phyloP scores from a whole-genome alignment of 1,140 invertebrate genomes.

The Conopomorpha cramerella region DNA sequence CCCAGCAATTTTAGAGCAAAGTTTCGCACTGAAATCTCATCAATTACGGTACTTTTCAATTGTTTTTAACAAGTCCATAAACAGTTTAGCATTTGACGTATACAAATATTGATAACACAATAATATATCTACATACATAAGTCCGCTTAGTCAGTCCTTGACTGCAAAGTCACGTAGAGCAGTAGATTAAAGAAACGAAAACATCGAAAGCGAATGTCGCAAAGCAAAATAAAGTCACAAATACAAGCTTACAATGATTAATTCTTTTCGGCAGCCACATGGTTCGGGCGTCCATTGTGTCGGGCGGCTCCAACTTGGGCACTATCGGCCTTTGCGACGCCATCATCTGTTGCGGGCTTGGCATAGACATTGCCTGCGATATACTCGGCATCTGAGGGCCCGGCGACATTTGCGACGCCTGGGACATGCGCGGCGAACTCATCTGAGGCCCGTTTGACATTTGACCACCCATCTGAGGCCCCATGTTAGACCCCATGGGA shows the following conservation, averaged over 20 bases:
- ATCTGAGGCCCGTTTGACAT: background rate
- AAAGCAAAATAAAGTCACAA: slow-evolving; percentile 52
- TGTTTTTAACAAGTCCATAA: too few species aligned
- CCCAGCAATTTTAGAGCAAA: too few species aligned
- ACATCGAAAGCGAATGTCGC: too few species aligned
- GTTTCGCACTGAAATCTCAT: too few species aligned
- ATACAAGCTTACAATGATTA: slow-evolving; percentile 67
- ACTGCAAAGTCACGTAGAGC: too few species aligned
- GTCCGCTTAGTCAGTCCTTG: too few species aligned
- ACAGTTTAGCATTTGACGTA: too few species aligned
- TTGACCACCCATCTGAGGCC: slow-evolving; percentile 15
- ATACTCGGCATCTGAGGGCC: slow-evolving; percentile 43
- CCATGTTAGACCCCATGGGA: slow-evolving; percentile 7
- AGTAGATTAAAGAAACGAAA: too few species aligned
- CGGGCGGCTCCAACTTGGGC: slow-evolving; percentile 49
- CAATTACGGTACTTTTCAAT: too few species aligned
- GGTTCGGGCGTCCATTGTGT: slow-evolving; percentile 53
- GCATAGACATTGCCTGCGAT: slow-evolving; percentile 38
- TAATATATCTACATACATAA: too few species aligned
- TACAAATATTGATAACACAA: too few species aligned
- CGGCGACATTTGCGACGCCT: slow-evolving; percentile 23
- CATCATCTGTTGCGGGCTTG: slow-evolving; percentile 44
- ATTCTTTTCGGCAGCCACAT: slow-evolving; percentile 66
- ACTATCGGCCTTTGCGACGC: slow-evolving; percentile 39
- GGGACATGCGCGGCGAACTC: slow-evolving; percentile 26